A percentile compares a stretch with the other conserved stretches of the same genome.
These are phyloP conservation scores for Euphydryas editha DNA, from an alignment of 2,888 invertebrate genomes.

Conservation along the genomic window DNA sequence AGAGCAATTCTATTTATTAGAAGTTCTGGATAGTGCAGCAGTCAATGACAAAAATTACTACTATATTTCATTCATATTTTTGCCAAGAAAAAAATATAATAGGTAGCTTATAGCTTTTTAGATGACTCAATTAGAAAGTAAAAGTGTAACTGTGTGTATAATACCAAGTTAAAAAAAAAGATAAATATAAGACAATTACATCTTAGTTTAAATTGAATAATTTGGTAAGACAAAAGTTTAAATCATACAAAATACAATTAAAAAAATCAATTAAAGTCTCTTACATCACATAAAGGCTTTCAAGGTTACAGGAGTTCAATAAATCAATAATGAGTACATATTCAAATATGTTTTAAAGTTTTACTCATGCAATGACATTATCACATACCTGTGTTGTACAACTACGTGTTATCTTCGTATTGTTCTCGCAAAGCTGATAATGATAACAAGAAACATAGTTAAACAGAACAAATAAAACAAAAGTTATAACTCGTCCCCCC, in stretches of 20 bases:
- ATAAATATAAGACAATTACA: too few species aligned
- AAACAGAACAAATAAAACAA: constrained; percentile 53
- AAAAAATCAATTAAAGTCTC: not conserved
- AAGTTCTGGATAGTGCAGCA: too few species aligned
- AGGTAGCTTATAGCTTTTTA: too few species aligned
- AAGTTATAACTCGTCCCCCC: constrained; percentile 54
- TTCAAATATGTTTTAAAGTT: not conserved
- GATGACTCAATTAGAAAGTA: too few species aligned
- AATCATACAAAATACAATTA: not conserved
- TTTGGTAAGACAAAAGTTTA: not conserved
- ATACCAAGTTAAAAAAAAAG: too few species aligned
- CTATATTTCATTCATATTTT: too few species aligned
- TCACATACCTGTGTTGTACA: constrained; percentile 69
- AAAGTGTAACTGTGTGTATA: too few species aligned
- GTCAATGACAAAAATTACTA: too few species aligned
- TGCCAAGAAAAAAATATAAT: too few species aligned
- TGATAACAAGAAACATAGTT: constrained; percentile 56
- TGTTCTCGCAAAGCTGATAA: constrained; percentile 62
- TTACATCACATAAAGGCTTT: constrained; percentile 14
- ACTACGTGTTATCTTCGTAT: constrained; percentile 58
- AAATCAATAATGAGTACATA: constrained; percentile 6
- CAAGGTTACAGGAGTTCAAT: constrained; percentile 23
- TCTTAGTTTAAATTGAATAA: too few species aligned
- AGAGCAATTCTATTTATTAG: too few species aligned
- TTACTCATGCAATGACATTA: constrained; percentile 17